phyloP scores from a whole-genome alignment of 2,797 vertebrate genomes.

The Hoplostethus atlanticus region DNA sequence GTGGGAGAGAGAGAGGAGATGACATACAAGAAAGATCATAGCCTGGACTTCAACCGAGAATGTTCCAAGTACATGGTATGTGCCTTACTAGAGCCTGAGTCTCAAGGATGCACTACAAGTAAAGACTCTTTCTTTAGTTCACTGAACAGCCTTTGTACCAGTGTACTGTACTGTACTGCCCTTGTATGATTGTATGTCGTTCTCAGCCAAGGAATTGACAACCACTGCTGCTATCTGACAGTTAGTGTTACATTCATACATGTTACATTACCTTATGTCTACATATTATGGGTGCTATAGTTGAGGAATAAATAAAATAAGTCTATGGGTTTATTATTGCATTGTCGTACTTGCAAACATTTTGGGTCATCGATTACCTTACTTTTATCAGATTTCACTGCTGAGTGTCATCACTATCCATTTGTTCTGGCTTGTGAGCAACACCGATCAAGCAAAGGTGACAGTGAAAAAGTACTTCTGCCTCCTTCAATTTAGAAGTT shows the following conservation, averaged over 20 bases:
- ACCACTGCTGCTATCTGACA: not conserved
- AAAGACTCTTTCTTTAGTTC: not conserved
- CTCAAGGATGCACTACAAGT: not conserved
- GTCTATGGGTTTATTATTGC: too few relatives aligned
- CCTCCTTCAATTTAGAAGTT: slow-evolving; percentile 11
- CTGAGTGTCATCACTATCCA: not conserved
- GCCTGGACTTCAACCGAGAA: too few relatives aligned
- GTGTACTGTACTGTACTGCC: too few relatives aligned
- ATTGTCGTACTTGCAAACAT: not conserved
- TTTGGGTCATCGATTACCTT: not conserved
- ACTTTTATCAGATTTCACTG: not conserved
- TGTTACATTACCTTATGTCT: not conserved
- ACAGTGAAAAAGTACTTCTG: not conserved
- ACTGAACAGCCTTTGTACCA: not conserved
- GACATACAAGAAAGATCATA: too few relatives aligned
- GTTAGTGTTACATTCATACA: not conserved
- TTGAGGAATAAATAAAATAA: not conserved
- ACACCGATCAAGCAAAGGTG: slow-evolving; percentile 1
- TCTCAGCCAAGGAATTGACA: not conserved
- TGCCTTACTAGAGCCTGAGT: not conserved
- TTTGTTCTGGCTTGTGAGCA: slow-evolving; percentile 1
- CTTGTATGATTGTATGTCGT: not conserved
- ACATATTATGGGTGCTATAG: not conserved
- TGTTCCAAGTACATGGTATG: not conserved
- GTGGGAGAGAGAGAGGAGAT: too few relatives aligned